Evolutionary conservation across 2,888 invertebrate species (phyloP).

Genomic region (Zele albiditarsus): DNA sequence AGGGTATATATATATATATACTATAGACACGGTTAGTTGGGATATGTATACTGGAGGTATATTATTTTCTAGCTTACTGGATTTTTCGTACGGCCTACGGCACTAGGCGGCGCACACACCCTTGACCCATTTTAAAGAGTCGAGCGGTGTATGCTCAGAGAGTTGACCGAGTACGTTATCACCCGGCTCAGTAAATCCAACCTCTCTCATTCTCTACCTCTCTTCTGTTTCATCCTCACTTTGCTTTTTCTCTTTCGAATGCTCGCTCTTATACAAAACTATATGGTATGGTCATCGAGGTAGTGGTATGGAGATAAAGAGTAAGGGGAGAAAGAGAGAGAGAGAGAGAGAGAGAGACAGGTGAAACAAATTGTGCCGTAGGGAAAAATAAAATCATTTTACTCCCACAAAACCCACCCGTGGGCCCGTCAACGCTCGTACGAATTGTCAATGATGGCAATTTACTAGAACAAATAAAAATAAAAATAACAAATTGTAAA

Average conservation of each 20-base stretch:
- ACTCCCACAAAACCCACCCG: conserved; percentile 36
- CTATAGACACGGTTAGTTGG: background rate
- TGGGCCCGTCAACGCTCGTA: conserved; percentile 43
- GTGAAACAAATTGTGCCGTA: conserved; percentile 40
- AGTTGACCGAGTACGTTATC: conserved; percentile 39
- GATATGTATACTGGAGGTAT: background rate
- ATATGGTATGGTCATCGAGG: conserved; percentile 22
- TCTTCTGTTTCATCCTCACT: conserved; percentile 7
- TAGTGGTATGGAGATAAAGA: background rate
- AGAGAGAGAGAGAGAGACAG: background rate
- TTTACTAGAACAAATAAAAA: conserved; percentile 18
- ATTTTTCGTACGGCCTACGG: conserved; percentile 30
- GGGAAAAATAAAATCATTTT: conserved; percentile 49
- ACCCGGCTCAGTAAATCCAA: conserved; percentile 31
- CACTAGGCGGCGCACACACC: conserved; percentile 27
- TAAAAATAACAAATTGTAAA: background rate
- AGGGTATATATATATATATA: background rate
- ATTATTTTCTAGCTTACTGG: conserved; percentile 36
- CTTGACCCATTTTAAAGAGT: conserved; percentile 41
- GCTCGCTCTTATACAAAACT: conserved; percentile 8
- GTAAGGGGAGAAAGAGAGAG: background rate
- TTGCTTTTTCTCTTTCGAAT: conserved; percentile 14
- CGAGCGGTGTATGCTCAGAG: conserved; percentile 30
- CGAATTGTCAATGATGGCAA: conserved; percentile 32
- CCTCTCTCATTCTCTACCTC: conserved; percentile 6